phyloP scores from a whole-genome alignment of 1,140 invertebrate species.

The Babylonia areolata region DNA sequence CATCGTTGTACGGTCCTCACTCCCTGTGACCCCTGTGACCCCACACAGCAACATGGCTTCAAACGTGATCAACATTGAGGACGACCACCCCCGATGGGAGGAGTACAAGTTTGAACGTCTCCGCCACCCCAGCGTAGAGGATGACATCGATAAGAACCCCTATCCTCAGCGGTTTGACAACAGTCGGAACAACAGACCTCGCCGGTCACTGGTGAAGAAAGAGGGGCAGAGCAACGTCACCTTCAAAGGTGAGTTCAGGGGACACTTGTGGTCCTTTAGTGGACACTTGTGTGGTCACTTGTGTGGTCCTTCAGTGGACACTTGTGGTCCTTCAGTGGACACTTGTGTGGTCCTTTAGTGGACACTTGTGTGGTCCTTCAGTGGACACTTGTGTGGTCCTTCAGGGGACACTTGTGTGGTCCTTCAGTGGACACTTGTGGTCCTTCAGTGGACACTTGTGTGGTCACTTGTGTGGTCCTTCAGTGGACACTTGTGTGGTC shows the following conservation, averaged over 20 bases:
- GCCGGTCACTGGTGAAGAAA: slow-evolving; percentile 61
- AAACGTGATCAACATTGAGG: slow-evolving; percentile 22
- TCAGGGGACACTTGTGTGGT: no score
- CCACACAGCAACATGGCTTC: slow-evolving; percentile 17
- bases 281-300: no score
- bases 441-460: no score
- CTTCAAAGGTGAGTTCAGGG: slow-evolving; percentile 63
- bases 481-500: no score
- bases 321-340: no score
- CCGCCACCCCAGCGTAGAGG: slow-evolving; percentile 28
- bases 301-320: no score
- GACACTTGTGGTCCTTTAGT: no score
- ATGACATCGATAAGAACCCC: slow-evolving; percentile 26
- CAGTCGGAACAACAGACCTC: slow-evolving; percentile 15
- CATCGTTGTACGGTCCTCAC: background rate
- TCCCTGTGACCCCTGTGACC: background rate
- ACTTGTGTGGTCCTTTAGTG: no score
- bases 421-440: no score
- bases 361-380: no score
- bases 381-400: no score
- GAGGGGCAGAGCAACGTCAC: slow-evolving; percentile 62
- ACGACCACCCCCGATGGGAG: slow-evolving; percentile 43
- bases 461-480: no score
- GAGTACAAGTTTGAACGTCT: slow-evolving; percentile 44
- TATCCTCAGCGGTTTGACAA: slow-evolving; percentile 28